A percentile compares a stretch with the other conserved stretches of the same genome.
Conservation (phyloP, 1,140 invertebrate species). For the Listronotus bonariensis region DNA sequence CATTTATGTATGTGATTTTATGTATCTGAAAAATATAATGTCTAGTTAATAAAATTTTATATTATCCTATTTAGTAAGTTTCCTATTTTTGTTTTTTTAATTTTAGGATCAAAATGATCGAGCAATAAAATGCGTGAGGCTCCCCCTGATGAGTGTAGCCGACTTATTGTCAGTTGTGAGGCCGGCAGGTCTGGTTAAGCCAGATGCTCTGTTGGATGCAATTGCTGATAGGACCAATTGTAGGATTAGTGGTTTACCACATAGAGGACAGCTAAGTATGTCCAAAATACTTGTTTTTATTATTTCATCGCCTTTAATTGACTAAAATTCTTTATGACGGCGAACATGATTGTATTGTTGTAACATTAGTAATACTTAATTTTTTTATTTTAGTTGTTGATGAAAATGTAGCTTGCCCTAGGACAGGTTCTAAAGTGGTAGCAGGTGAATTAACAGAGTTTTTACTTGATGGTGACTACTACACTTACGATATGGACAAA, state of each 20-base stretch:
- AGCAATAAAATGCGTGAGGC: conserved; percentile 70
- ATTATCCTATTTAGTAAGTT: not conserved
- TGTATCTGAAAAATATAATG: too few relatives aligned
- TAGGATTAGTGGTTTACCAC: conserved; percentile 76
- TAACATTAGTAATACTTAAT: not conserved
- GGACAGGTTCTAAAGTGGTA: conserved; percentile 79
- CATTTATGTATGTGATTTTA: too few relatives aligned
- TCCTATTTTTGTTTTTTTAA: not conserved
- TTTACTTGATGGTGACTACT: conserved; percentile 84
- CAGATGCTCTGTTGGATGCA: conserved; percentile 92
- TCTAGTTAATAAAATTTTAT: too few relatives aligned
- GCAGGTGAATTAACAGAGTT: conserved; percentile 85
- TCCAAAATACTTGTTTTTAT: conserved; percentile 14
- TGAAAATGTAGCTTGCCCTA: conserved; percentile 85
- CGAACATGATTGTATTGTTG: not conserved
- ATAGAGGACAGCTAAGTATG: conserved; percentile 76
- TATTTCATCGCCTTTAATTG: not conserved
- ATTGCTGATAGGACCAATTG: conserved; percentile 83
- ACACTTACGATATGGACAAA: conserved; percentile 88
- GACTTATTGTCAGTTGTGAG: conserved; percentile 88
- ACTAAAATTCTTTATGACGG: conserved; percentile 2
- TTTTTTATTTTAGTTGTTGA: conserved; percentile 70
- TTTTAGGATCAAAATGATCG: conserved; percentile 48
- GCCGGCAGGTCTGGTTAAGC: conserved; percentile 80
- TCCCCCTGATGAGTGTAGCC: conserved; percentile 84